A percentile compares a stretch with the other conserved stretches of the same genome.
phyloP scores from a whole-genome alignment of 2,797 vertebrate genomes.

The Ispidina lecontei region DNA sequence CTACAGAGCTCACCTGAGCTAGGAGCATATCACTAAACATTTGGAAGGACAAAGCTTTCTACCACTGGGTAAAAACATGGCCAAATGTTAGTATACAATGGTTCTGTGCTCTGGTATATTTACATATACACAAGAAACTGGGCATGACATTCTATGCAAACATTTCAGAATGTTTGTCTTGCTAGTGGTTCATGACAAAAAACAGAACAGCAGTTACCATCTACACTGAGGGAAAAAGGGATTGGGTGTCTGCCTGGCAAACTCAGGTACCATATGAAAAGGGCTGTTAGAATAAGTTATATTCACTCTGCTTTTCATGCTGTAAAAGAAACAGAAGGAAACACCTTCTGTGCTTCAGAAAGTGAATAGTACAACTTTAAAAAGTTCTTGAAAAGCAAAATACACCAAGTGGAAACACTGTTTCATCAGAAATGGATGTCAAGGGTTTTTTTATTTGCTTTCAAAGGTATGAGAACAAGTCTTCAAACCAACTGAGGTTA shows the following conservation, averaged over 20 bases:
- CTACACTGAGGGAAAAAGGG: background rate
- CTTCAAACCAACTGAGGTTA: background rate
- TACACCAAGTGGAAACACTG: background rate
- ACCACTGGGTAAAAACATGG: background rate
- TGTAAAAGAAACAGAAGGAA: background rate
- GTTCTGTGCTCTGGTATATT: background rate
- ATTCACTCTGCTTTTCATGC: background rate
- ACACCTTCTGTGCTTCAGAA: background rate
- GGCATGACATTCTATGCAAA: slow-evolving; percentile 8
- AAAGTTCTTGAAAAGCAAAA: background rate
- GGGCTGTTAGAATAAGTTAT: background rate
- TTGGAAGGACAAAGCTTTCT: background rate
- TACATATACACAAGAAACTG: background rate
- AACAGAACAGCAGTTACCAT: background rate
- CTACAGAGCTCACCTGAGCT: background rate
- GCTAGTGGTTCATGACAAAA: background rate
- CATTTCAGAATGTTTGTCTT: background rate
- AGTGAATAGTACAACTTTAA: background rate
- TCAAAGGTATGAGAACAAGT: background rate
- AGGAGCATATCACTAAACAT: background rate
- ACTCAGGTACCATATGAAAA: background rate
- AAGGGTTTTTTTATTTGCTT: background rate
- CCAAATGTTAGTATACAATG: background rate
- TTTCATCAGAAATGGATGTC: background rate
- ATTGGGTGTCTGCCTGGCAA: background rate